These are phyloP conservation scores for Notodonta ziczac DNA, from an alignment of 2,888 invertebrate genomes.

Conservation along the genomic window DNA sequence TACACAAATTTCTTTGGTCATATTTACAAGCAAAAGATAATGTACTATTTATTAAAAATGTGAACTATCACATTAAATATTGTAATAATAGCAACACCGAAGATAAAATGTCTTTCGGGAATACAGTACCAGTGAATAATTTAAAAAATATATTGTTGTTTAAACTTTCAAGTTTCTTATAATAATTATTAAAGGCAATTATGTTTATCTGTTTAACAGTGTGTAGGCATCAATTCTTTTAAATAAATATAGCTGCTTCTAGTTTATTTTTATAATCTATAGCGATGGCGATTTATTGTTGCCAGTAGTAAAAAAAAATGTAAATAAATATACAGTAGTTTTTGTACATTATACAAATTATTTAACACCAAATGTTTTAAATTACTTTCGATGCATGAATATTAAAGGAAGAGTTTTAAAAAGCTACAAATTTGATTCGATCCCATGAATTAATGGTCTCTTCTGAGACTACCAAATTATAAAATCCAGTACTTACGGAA, in stretches of 20 bases:
- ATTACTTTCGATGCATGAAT: too few species aligned
- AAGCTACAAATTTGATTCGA: too few species aligned
- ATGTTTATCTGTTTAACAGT: not conserved
- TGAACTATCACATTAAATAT: slow-evolving; percentile 28
- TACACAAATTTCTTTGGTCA: slow-evolving; percentile 73
- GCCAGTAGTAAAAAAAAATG: not conserved
- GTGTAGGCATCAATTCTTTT: not conserved
- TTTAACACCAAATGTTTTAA: too few species aligned
- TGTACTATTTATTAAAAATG: slow-evolving; percentile 39
- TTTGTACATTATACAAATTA: too few species aligned
- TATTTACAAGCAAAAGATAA: slow-evolving; percentile 59
- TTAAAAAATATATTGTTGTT: not conserved
- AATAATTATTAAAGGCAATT: not conserved
- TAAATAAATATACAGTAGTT: not conserved
- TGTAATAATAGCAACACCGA: not conserved
- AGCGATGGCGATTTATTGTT: not conserved
- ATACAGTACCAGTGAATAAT: not conserved
- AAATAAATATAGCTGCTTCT: not conserved
- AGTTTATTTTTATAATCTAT: not conserved
- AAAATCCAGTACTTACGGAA: too few species aligned
- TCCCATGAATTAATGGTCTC: too few species aligned
- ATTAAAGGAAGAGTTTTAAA: too few species aligned
- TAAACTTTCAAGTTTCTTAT: not conserved
- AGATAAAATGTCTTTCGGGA: not conserved
- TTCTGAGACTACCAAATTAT: too few species aligned